Evolutionary conservation across 2,113 vertebrate genomes (phyloP), one percentile per base, ranked within the genome.

Genomic region (Python bivittatus): DNA sequence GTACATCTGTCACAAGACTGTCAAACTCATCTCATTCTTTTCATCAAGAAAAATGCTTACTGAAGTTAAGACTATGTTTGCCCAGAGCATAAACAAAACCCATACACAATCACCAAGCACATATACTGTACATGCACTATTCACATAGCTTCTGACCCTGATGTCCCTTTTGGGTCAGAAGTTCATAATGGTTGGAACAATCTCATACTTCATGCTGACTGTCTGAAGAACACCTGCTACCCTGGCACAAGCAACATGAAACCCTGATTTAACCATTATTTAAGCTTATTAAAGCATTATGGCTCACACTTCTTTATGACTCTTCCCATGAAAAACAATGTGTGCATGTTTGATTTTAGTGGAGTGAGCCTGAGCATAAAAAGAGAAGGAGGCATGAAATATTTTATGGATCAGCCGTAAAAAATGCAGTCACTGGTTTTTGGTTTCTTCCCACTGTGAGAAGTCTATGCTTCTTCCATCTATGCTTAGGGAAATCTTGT

Each of bases 371-470:
- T 44, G 79, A 6, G 38, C 23, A n/a, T 72, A 90, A 72, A 83
- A 42, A 44, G 48, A 57, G 10, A 44, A 84, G 72, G 15, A 61
- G 0, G 38, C 9, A 12, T 44, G 25, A 23, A 58, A 38, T 90
- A 29, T 90, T 57, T 84, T 84, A 84, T n/a, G 12, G 17, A 38
- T 3, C 60, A 91, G n/a, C 17, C 33, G 52, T 57, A 61, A 90
- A 89, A 58, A 15, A 87, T 86, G 87, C 72, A 92, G 83, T 0
- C 44, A 48, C 44, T 0, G 4, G 12, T n/a, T 56, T 88, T n/a
- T n/a, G n/a, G 27, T 92, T 44, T 58, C 52, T 92, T 96, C 95
- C 93, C 88, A 42, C 88, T 91, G 53, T 87, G 87, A 23, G 5
- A 92, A 6, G 53, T 56, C 3, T 0, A 42, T 93, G 90, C 22